These are phyloP conservation scores for Thinocorus orbignyianus DNA, from an alignment of 2,113 vertebrate species.

Conservation along the genomic window DNA sequence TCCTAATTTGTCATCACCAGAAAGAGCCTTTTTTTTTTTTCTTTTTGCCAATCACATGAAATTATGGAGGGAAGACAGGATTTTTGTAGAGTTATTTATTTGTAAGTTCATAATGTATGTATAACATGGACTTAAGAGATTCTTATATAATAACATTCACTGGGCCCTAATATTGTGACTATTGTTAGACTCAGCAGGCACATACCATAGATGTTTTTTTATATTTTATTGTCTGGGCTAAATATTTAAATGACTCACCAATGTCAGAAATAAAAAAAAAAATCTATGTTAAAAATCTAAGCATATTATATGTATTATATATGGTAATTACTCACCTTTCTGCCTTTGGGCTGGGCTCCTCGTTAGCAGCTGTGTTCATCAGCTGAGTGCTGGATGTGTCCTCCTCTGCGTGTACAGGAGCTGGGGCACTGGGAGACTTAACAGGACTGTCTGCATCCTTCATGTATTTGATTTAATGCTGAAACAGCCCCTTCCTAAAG, in stretches of 20 bases:
- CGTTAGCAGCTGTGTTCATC: rapidly evolving
- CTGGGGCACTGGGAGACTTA: background rate
- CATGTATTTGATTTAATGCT: background rate
- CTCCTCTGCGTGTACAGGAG: rapidly evolving
- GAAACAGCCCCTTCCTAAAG: background rate
- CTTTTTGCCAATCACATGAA: background rate
- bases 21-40: background rate
- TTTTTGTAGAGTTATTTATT: background rate
- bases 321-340: background rate
- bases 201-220: background rate
- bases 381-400: background rate
- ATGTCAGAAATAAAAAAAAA: background rate
- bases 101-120: background rate
- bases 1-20: background rate
- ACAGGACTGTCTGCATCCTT: background rate
- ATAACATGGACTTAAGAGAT: background rate
- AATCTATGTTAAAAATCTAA: background rate
- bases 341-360: background rate
- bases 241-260: background rate
- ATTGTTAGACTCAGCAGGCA: background rate
- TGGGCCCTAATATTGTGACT: background rate
- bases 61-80: background rate
- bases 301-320: background rate
- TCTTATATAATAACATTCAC: background rate
- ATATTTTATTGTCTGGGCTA: background rate